These are phyloP conservation scores for Pantelozetes paolii DNA, from an alignment of 2,888 invertebrate species.

Conservation along the genomic window DNA sequence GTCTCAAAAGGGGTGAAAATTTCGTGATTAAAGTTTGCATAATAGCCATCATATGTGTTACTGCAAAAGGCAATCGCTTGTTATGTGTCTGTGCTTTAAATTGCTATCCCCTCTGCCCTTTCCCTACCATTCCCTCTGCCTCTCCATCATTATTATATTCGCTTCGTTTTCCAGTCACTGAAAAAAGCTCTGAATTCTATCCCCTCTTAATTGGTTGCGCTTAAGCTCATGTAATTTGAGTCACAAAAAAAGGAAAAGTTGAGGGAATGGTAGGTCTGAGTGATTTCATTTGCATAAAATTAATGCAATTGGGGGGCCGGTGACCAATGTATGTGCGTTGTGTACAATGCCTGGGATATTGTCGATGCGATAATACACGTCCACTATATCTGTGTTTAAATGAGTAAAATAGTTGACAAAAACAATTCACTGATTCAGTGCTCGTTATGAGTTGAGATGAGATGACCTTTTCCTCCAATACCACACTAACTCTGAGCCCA, in stretches of 20 bases:
- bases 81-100: not conserved
- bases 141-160: conserved; percentile 28
- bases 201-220: conserved; percentile 33
- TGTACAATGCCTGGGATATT: conserved; percentile 1
- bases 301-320: conserved; percentile 22
- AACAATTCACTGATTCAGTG: not conserved
- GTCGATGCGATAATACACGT: conserved; percentile 9
- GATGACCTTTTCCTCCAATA: conserved; percentile 23
- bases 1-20: conserved; percentile 17
- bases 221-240: conserved; percentile 34
- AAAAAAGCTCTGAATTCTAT: conserved; percentile 7
- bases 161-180: not conserved
- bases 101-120: not conserved
- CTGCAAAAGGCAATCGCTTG: conserved; percentile 28
- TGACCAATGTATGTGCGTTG: conserved; percentile 27
- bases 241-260: conserved; percentile 22
- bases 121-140: no score
- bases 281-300: conserved; percentile 7
- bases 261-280: not conserved
- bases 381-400: not conserved
- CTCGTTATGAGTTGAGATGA: not conserved
- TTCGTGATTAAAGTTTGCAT: conserved; percentile 21
- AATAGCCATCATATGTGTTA: conserved; percentile 36
- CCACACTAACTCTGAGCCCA: not conserved
- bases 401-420: not conserved